Evolutionary conservation across 2,113 vertebrate genomes (phyloP).

Genomic region (Passer montanus): DNA sequence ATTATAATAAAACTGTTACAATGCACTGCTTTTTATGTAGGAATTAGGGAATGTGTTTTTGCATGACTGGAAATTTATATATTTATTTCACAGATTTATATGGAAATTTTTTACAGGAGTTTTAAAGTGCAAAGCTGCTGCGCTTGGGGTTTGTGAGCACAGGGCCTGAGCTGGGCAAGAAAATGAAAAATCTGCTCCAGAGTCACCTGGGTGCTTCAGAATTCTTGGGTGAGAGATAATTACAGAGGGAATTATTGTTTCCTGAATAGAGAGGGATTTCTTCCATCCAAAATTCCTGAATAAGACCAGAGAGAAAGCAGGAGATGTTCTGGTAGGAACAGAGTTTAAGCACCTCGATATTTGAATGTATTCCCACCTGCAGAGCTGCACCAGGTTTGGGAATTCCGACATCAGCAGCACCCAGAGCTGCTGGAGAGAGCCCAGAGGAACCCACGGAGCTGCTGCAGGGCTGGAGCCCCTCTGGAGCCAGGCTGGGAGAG

Average conservation of each 20-base stretch:
- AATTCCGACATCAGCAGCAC: not conserved
- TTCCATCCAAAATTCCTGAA: not conserved
- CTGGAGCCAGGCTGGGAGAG: not conserved
- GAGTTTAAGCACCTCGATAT: not conserved
- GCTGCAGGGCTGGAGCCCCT: not conserved
- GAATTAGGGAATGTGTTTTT: slow-evolving; percentile 37
- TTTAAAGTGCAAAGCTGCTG: not conserved
- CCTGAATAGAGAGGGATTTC: not conserved
- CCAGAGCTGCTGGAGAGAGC: not conserved
- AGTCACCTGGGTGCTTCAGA: not conserved
- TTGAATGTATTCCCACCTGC: not conserved
- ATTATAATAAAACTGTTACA: slow-evolving; percentile 67
- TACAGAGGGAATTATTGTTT: not conserved
- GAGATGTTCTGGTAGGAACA: not conserved
- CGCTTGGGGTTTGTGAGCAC: fast-evolving
- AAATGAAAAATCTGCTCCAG: not conserved
- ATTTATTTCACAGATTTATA: not conserved
- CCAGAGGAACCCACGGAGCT: fast-evolving
- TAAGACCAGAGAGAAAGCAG: not conserved
- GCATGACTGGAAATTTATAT: not conserved
- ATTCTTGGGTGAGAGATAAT: not conserved
- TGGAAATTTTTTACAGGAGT: not conserved
- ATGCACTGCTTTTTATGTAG: slow-evolving; percentile 37
- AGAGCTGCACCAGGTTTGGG: not conserved
- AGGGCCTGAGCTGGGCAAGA: not conserved